Conservation (phyloP, 1,140 invertebrate species). For the Archegozetes longisetosus region DNA sequence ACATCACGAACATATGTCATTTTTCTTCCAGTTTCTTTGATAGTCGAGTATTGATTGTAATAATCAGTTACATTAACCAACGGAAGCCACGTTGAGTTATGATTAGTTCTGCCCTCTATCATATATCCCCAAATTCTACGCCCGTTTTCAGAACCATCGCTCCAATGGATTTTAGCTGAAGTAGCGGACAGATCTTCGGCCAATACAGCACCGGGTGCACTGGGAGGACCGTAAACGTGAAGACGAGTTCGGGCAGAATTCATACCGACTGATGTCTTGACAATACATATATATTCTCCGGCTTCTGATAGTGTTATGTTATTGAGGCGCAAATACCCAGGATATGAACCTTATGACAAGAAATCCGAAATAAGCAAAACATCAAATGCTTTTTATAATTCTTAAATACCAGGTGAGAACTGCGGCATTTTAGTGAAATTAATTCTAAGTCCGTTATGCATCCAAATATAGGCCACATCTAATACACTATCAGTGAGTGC, state of each 20-base stretch:
- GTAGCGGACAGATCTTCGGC: slow-evolving; percentile 53
- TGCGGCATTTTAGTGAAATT: slow-evolving; percentile 25
- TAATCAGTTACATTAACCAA: slow-evolving; percentile 37
- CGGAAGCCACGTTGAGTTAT: slow-evolving; percentile 61
- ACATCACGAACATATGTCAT: slow-evolving; percentile 17
- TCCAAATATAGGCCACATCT: slow-evolving; percentile 78
- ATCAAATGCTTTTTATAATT: neutral
- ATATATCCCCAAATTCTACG: slow-evolving; percentile 53
- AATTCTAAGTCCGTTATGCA: slow-evolving; percentile 63
- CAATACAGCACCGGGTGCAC: slow-evolving; percentile 31
- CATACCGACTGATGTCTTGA: slow-evolving; percentile 66
- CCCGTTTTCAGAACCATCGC: slow-evolving; percentile 69
- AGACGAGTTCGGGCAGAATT: slow-evolving; percentile 52
- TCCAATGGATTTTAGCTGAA: slow-evolving; percentile 66
- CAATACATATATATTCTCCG: slow-evolving; percentile 72
- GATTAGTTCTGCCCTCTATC: slow-evolving; percentile 65
- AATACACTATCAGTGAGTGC: slow-evolving; percentile 60
- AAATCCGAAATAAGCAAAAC: neutral
- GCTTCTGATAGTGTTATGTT: slow-evolving; percentile 68
- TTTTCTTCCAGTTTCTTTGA: slow-evolving; percentile 7
- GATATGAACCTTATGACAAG: slow-evolving; percentile 12
- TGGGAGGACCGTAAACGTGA: slow-evolving; percentile 38
- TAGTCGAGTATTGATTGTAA: neutral
- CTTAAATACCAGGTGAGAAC: slow-evolving; percentile 30
- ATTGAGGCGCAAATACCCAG: slow-evolving; percentile 52